Conservation (phyloP, 2,888 invertebrate genomes). For the Cephus nigrinus region DNA sequence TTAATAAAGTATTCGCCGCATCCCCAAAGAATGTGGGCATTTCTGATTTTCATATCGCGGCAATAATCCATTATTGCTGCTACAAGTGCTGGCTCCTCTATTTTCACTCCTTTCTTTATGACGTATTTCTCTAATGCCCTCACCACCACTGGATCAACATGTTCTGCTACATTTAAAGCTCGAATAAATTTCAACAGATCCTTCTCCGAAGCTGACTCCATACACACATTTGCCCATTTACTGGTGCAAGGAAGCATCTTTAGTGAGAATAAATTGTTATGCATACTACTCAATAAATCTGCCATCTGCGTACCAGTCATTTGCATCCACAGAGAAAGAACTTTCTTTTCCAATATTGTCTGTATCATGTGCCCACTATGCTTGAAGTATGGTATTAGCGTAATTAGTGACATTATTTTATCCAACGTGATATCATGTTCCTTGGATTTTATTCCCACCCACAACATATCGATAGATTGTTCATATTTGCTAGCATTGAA, state of each 20-base stretch:
- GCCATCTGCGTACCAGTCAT: slow-evolving; percentile 67
- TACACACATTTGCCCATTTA: slow-evolving; percentile 73
- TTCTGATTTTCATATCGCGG: slow-evolving; percentile 71
- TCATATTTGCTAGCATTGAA: slow-evolving; percentile 68
- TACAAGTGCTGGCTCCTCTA: slow-evolving; percentile 70
- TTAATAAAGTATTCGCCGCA: slow-evolving; percentile 71
- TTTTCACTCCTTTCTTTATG: slow-evolving; percentile 68
- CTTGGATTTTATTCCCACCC: slow-evolving; percentile 73
- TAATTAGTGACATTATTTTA: slow-evolving; percentile 72
- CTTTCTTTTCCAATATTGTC: slow-evolving; percentile 71
- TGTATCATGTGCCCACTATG: slow-evolving; percentile 72
- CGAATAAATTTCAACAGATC: slow-evolving; percentile 69
- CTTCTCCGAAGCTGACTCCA: slow-evolving; percentile 72
- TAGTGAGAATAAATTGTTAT: slow-evolving; percentile 61
- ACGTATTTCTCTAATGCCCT: slow-evolving; percentile 74
- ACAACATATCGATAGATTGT: slow-evolving; percentile 73
- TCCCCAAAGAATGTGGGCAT: slow-evolving; percentile 70
- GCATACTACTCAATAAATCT: slow-evolving; percentile 67
- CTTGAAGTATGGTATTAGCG: slow-evolving; percentile 70
- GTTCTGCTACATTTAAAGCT: slow-evolving; percentile 70
- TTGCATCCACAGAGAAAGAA: slow-evolving; percentile 71
- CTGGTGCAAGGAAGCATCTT: slow-evolving; percentile 59
- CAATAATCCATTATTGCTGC: slow-evolving; percentile 74
- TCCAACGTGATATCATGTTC: slow-evolving; percentile 70
- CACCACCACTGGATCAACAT: slow-evolving; percentile 71